phyloP scores from a whole-genome alignment of 2,797 vertebrate genomes.

The Hippopotamyrus pictus region DNA sequence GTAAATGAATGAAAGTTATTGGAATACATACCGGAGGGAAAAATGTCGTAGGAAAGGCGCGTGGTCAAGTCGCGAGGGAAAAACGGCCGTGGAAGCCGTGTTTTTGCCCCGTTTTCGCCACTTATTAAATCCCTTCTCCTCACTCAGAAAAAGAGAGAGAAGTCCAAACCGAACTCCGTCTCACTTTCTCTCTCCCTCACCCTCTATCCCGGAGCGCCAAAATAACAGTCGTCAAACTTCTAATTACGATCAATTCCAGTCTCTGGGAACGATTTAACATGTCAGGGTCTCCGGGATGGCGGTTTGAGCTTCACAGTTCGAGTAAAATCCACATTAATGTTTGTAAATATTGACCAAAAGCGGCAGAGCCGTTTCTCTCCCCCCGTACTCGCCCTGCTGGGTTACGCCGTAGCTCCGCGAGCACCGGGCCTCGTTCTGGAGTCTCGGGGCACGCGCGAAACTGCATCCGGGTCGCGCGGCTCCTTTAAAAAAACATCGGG shows the following conservation, averaged over 20 bases:
- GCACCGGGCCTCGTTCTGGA: conserved; percentile 29
- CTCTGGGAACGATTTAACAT: background rate
- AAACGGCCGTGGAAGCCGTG: background rate
- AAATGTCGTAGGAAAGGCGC: background rate
- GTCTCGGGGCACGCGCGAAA: background rate
- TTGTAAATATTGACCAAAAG: conserved; percentile 19
- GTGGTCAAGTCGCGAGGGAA: background rate
- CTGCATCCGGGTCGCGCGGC: conserved; percentile 32
- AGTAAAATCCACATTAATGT: background rate
- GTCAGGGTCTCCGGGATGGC: background rate
- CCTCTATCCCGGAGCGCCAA: conserved; percentile 28
- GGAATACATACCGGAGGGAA: conserved; percentile 14
- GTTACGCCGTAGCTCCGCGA: background rate
- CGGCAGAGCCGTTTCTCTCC: background rate
- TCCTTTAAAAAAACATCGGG: conserved; percentile 7
- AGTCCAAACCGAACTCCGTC: conserved; percentile 17
- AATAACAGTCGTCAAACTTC: conserved; percentile 30
- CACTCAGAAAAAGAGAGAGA: conserved; percentile 17
- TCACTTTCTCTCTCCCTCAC: conserved; percentile 10
- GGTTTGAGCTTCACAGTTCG: background rate
- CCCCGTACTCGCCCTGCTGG: background rate
- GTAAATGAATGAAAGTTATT: conserved; percentile 18
- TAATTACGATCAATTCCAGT: conserved; percentile 11
- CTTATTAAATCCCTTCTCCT: conserved; percentile 21
- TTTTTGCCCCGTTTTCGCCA: conserved; percentile 11